Evolutionary conservation across 2,113 vertebrate species (phyloP), one percentile per base, ranked within the genome.

Genomic region (Ciconia stormi): DNA sequence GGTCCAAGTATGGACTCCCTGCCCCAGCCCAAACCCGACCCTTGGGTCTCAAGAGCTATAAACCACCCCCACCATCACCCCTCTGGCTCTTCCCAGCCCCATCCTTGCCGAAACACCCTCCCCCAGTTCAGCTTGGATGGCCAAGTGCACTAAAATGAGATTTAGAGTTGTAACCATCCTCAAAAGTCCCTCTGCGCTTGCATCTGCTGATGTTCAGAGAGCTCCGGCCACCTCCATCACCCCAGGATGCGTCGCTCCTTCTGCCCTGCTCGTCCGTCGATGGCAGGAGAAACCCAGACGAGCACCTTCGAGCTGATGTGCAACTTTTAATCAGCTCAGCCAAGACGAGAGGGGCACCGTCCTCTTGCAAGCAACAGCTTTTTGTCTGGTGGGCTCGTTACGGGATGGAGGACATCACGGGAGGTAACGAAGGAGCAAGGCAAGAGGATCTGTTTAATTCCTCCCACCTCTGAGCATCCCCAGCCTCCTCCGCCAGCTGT

Each of bases 161-260:
- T 36, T 44, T 52, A 29, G 49, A 62, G 34, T 20, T 52, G 11
- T 5, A 29, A 9, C 49, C 7, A 8, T 29, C 80, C 27, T 23
- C 36, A 9, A 0, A 65, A 74, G 53, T 36, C 38, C 34, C 63
- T n/a, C 40, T 42, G 56, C 0, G 1, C 58, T 42, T 6, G 59
- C 6, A 2, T 11, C 56, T 30, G 40, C 15, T 20, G 17, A 20
- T 46, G 61, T 10, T 46, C 52, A 34, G 66, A 32, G 72, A 26
- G 32, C 52, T 62, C 58, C 0, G 1, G n/a, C 23, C 17, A 3
- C 4, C 59, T 56, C 66, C 83, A 7, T 56, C 53, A 26, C 14
- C 14, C 9, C 0, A 0, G 26, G 50, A 27, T 8, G 50, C 1
- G 4, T 38, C 1, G 3, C 19, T 78, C n/a, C 58, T 59, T 42